A percentile compares a stretch with the other conserved stretches of the same genome.
Conservation (phyloP, 2,113 vertebrate genomes). For the Panurus biarmicus region DNA sequence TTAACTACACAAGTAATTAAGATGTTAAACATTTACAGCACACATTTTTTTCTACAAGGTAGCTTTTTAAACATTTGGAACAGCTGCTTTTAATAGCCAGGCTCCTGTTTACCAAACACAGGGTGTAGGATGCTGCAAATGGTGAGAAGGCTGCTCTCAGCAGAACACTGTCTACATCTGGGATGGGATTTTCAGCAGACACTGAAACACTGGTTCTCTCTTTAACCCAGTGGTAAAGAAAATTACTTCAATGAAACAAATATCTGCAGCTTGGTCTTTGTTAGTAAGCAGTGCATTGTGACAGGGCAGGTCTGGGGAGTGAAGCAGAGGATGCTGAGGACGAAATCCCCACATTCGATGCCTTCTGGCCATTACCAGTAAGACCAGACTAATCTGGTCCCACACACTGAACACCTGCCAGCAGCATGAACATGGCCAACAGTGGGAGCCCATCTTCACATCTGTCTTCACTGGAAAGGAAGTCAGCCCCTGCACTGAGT, state of each 20-base stretch:
- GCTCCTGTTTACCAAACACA: background rate
- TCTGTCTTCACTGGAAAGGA: background rate
- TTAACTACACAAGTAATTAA: background rate
- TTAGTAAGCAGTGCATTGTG: background rate
- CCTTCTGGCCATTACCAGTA: background rate
- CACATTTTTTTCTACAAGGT: background rate
- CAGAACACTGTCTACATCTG: background rate
- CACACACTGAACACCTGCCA: fast-evolving
- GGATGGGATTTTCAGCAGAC: background rate
- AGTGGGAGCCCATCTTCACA: background rate
- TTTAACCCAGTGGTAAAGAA: background rate
- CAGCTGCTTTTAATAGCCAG: background rate
- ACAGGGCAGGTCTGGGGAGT: background rate
- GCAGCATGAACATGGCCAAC: background rate
- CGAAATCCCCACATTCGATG: background rate
- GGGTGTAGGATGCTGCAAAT: background rate
- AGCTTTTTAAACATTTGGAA: background rate
- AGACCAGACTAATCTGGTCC: background rate
- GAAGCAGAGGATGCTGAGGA: background rate
- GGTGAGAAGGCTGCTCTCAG: background rate
- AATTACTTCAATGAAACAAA: background rate
- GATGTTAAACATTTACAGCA: background rate
- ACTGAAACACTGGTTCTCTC: background rate
- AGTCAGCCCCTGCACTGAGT: background rate
- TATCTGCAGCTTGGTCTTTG: background rate